These are phyloP conservation scores for Coleophora flavipennella DNA, from an alignment of 2,888 invertebrate genomes.

Conservation along the genomic window DNA sequence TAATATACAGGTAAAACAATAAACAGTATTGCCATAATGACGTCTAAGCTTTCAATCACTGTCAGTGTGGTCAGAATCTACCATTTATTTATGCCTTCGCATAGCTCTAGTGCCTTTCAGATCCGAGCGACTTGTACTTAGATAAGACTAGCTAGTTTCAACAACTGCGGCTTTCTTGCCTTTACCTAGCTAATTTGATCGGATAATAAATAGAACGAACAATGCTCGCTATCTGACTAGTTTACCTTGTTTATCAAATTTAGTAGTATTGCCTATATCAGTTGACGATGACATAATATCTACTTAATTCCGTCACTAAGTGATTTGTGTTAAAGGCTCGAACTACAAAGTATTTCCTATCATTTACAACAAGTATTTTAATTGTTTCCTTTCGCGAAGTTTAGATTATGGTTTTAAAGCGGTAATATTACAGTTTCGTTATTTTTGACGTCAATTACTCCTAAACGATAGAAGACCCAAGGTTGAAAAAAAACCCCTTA, in stretches of 20 bases:
- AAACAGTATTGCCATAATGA: constrained; percentile 3
- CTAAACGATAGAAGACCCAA: too few relatives aligned
- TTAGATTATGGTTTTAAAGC: too few relatives aligned
- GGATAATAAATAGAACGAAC: constrained; percentile 12
- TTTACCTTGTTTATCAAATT: constrained; percentile 32
- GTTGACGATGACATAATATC: constrained; percentile 18
- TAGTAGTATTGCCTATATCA: constrained; percentile 14
- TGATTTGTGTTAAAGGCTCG: constrained; percentile 5
- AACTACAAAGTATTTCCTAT: too few relatives aligned
- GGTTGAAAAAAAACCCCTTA: too few relatives aligned
- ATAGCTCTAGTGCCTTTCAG: background rate
- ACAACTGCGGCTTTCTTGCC: constrained; percentile 3
- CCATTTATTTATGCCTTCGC: too few relatives aligned
- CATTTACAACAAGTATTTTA: too few relatives aligned
- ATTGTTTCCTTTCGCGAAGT: too few relatives aligned
- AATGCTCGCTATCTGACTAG: constrained; percentile 25
- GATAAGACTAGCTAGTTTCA: constrained; percentile 3
- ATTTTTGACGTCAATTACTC: too few relatives aligned
- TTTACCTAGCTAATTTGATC: constrained; percentile 7
- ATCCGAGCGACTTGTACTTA: background rate
- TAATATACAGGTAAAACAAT: constrained; percentile 2
- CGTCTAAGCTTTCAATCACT: constrained; percentile 1
- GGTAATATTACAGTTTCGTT: too few relatives aligned
- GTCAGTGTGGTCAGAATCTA: too few relatives aligned
- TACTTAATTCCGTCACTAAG: constrained; percentile 23